Base-by-base conservation (phyloP, 2,797 vertebrate genomes). In the Phataginus tetradactyla region DNA sequence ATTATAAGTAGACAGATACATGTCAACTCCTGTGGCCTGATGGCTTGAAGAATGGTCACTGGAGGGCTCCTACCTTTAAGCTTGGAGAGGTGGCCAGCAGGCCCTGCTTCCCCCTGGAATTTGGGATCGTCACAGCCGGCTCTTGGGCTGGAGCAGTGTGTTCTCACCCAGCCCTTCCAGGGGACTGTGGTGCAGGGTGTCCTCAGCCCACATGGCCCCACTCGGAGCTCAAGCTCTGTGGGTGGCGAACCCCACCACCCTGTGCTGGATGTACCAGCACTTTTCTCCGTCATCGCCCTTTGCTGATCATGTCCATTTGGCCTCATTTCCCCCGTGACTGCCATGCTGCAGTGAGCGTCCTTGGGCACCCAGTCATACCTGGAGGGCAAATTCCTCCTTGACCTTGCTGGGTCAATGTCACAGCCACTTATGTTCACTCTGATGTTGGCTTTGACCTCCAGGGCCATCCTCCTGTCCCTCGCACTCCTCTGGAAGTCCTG, bases 211-310 rank as follows among this genome's bases (percentile, higher is more conserved):
- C 9, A 14, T 18, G 13, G 34, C 55, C 74, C 83, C 27, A 32
- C 37, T 74, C 10, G 14, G n/a, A 86, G 29, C 39, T 3, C 11
- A 5, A 5, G 27, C 0, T 68, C 49, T 51, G 39, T 4, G 59
- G 55, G 12, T 18, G 5, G 66, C 49, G 34, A 83, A 39, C 18
- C 20, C n/a, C 18, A 34, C 32, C 17, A 59, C 18, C 9, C 32
- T 1, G 0, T 71, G n/a, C 23, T 23, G 34, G 11, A 3, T 15
- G 25, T 9, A 7, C 21, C 5, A 0, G 15, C 10, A 13, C n/a
- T 3, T 66, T 49, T 45, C 45, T 45, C 45, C 11, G 45, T 45
- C 45, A 45, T 45, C 45, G 3, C 45, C 45, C 45, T 12, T 45
- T 45, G 45, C 45, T 45, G 45, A 45, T 45, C 45, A 11, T 45